A percentile compares a stretch with the other conserved stretches of the same genome.
phyloP scores from a whole-genome alignment of 1,140 invertebrate genomes.

The Sycophaga agraensis region DNA sequence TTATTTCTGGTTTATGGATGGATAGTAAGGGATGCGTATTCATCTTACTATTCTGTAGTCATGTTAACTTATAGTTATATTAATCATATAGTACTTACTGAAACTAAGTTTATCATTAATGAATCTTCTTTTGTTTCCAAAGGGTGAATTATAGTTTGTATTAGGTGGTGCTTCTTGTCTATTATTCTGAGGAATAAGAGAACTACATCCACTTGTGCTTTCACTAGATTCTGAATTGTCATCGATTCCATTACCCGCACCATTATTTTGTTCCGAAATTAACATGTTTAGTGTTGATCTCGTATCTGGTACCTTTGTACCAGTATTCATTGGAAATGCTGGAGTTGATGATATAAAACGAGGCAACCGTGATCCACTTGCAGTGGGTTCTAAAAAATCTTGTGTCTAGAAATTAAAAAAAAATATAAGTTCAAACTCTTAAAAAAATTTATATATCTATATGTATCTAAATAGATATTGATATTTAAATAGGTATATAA shows the following conservation, averaged over 20 bases:
- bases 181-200: constrained; percentile 55
- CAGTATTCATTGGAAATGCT: constrained; percentile 38
- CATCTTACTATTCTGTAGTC: too few relatives aligned
- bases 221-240: constrained; percentile 60
- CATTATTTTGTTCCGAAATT: constrained; percentile 45
- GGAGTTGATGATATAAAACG: constrained; percentile 50
- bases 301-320: constrained; percentile 34
- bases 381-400: constrained; percentile 44
- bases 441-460: neutral
- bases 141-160: constrained; percentile 40
- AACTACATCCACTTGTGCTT: constrained; percentile 60
- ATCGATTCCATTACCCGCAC: constrained; percentile 48
- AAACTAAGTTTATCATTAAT: constrained; percentile 48
- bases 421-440: neutral
- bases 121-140: constrained; percentile 44
- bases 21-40: neutral
- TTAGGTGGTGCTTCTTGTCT: constrained; percentile 47
- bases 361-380: constrained; percentile 43
- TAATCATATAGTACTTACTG: constrained; percentile 37
- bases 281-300: constrained; percentile 43
- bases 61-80: too few relatives aligned
- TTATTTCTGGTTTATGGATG: neutral
- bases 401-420: constrained; percentile 39
- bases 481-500: neutral
- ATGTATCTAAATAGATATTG: neutral